Evolutionary conservation across 2,888 invertebrate genomes (phyloP).

Genomic region (Hyppa rectilinea): DNA sequence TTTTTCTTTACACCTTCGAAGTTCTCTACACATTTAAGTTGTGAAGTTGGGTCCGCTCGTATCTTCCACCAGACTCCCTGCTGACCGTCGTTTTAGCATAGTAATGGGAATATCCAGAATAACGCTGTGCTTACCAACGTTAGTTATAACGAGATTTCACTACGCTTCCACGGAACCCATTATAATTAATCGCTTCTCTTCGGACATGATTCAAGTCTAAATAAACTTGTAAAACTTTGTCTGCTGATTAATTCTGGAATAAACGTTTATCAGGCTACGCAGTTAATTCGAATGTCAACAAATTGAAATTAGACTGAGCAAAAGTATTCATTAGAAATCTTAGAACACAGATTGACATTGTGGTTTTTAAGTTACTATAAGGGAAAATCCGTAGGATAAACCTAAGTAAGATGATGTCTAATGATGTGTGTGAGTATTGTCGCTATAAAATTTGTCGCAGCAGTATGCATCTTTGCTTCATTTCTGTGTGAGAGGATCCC

Average conservation of each 20-base stretch:
- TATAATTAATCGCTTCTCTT: constrained; percentile 68
- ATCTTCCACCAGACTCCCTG: constrained; percentile 33
- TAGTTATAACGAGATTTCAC: constrained; percentile 76
- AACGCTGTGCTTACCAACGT: constrained; percentile 69
- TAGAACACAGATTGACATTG: too few species aligned
- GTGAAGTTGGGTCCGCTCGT: not conserved
- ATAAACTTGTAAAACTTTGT: constrained; percentile 39
- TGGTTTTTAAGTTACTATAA: too few species aligned
- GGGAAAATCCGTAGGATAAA: too few species aligned
- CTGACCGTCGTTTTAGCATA: constrained; percentile 78
- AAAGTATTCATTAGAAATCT: too few species aligned
- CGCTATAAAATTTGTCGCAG: too few species aligned
- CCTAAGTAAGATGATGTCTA: too few species aligned
- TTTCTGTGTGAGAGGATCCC: not conserved
- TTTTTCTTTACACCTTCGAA: not conserved
- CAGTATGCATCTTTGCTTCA: too few species aligned
- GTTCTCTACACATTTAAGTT: not conserved
- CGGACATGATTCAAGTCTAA: constrained; percentile 34
- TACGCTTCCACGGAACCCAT: constrained; percentile 68
- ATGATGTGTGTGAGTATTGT: too few species aligned
- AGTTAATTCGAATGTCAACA: too few species aligned
- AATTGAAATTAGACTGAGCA: too few species aligned
- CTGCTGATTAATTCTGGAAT: constrained; percentile 14
- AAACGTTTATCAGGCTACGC: too few species aligned
- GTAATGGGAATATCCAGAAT: constrained; percentile 76